phyloP scores from a whole-genome alignment of 2,888 invertebrate genomes.

The Papilio protenor region DNA sequence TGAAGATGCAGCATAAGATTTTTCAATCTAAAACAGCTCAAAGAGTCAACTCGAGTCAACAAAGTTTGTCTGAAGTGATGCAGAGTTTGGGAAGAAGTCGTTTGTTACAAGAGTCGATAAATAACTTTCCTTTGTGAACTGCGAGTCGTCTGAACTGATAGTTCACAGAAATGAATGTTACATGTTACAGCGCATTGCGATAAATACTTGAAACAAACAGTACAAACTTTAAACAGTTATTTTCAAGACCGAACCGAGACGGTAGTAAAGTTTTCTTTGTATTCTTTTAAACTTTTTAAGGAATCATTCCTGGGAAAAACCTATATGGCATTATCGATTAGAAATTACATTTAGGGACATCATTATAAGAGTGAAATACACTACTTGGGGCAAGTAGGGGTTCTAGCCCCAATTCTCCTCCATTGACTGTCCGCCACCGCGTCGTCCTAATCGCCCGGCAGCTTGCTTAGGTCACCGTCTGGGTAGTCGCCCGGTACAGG shows the following conservation, averaged over 20 bases:
- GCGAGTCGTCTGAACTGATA: conserved; percentile 26
- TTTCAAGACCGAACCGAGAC: not conserved
- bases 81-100: conserved; percentile 33
- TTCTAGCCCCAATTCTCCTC: not conserved
- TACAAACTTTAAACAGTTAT: conserved; percentile 24
- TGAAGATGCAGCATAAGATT: conserved; percentile 6
- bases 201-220: conserved; percentile 15
- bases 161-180: conserved; percentile 24
- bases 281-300: not conserved
- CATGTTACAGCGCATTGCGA: conserved; percentile 24
- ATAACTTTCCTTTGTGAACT: conserved; percentile 36
- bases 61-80: conserved; percentile 25
- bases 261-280: not conserved
- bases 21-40: conserved; percentile 26
- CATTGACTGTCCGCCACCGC: too few species aligned
- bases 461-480: too few species aligned
- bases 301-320: not conserved
- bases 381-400: not conserved
- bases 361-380: too few species aligned
- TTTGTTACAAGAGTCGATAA: conserved; percentile 39
- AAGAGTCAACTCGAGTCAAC: conserved; percentile 22
- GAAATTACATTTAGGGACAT: not conserved
- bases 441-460: too few species aligned
- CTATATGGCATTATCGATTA: not conserved
- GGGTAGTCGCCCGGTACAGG: too few species aligned